Percentiles rank a stretch among this genome's conserved stretches.
Conservation (phyloP, 2,797 vertebrate species). For the Chlorospingus flavigularis region DNA sequence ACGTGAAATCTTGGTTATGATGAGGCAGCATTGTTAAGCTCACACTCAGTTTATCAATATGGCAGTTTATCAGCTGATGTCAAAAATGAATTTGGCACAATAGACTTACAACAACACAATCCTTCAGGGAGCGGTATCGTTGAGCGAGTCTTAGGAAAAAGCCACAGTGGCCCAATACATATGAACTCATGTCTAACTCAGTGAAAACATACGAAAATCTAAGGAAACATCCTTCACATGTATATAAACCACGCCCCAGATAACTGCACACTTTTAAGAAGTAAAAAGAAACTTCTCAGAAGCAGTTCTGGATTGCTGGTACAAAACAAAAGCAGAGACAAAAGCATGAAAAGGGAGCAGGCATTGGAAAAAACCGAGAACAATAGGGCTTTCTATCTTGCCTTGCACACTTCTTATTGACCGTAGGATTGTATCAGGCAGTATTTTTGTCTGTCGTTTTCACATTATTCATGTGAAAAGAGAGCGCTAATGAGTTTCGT, state of each 20-base stretch:
- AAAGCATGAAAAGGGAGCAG: neutral
- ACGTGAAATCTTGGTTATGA: neutral
- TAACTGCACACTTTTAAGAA: neutral
- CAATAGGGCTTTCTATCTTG: neutral
- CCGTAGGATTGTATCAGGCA: neutral
- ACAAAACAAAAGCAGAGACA: neutral
- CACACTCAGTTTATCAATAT: neutral
- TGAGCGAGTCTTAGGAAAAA: neutral
- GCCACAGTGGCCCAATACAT: neutral
- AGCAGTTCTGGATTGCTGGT: neutral
- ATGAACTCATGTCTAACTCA: neutral
- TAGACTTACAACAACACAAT: neutral
- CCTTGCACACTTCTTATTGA: neutral
- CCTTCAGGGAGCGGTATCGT: neutral
- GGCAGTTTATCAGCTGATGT: neutral
- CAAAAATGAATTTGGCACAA: neutral
- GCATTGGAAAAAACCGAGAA: neutral
- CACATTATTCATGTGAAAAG: neutral
- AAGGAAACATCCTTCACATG: neutral
- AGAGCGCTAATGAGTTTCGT: neutral
- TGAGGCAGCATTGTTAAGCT: neutral
- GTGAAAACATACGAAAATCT: neutral
- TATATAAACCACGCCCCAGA: neutral
- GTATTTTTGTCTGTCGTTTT: neutral
- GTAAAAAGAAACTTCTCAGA: neutral